These are phyloP conservation scores for Eriosoma lanigerum DNA, from an alignment of 1,140 invertebrate genomes.

Conservation along the genomic window DNA sequence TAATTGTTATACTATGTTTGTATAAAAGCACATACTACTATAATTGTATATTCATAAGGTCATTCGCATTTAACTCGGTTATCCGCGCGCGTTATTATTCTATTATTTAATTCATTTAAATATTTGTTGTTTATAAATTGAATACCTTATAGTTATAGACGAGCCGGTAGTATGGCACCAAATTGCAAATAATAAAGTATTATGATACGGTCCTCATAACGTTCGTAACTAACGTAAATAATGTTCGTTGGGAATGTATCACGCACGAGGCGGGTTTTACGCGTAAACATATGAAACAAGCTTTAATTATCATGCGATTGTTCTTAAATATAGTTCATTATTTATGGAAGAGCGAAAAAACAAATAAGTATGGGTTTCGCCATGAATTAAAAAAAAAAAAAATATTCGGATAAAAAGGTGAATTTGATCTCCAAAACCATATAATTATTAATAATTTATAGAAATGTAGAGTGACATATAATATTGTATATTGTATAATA, in stretches of 20 bases:
- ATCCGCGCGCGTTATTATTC: neutral
- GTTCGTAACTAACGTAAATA: neutral
- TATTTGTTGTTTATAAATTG: neutral
- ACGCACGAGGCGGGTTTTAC: neutral
- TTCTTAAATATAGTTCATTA: too few relatives aligned
- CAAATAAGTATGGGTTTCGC: too few relatives aligned
- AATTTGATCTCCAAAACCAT: too few relatives aligned
- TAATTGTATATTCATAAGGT: conserved; percentile 1
- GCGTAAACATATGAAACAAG: neutral
- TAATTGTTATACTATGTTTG: neutral
- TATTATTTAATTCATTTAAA: neutral
- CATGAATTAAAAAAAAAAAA: too few relatives aligned
- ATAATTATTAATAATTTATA: too few relatives aligned
- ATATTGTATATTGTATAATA: too few relatives aligned
- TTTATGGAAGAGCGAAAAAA: too few relatives aligned
- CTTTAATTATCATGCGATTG: neutral
- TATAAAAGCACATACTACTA: neutral
- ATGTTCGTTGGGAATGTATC: neutral
- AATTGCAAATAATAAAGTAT: conserved; percentile 12
- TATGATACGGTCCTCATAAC: neutral
- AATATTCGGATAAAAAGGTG: too few relatives aligned
- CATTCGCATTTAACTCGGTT: conserved; percentile 4
- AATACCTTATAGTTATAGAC: too few relatives aligned
- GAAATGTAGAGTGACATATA: too few relatives aligned
- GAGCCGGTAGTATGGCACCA: too few relatives aligned